Evolutionary conservation across 2,888 invertebrate species (phyloP).

Genomic region (Drosophila melanosoma): DNA sequence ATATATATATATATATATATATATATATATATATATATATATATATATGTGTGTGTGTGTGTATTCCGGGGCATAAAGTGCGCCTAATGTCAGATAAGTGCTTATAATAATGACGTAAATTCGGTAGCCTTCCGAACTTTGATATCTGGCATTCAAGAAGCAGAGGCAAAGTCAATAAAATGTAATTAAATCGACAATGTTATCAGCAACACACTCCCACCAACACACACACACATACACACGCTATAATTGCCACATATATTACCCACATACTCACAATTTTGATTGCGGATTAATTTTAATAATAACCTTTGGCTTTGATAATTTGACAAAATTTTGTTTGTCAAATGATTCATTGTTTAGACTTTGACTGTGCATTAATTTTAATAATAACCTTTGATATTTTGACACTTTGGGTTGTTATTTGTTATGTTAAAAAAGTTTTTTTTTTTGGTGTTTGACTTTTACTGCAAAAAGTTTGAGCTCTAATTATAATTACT

Average conservation of each 20-base stretch:
- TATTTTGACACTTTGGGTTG: slow-evolving; percentile 17
- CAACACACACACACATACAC: background rate
- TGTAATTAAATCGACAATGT: slow-evolving; percentile 79
- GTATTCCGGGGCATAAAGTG: slow-evolving; percentile 48
- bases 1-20: background rate
- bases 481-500: background rate
- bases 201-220: slow-evolving; percentile 53
- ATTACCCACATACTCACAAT: slow-evolving; percentile 24
- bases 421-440: slow-evolving; percentile 23
- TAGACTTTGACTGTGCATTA: slow-evolving; percentile 15
- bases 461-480: background rate
- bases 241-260: slow-evolving; percentile 1
- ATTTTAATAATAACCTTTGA: slow-evolving; percentile 22
- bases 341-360: slow-evolving; percentile 21
- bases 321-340: slow-evolving; percentile 9
- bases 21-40: too few relatives aligned
- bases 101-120: slow-evolving; percentile 68
- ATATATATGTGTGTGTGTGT: background rate
- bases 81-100: slow-evolving; percentile 62
- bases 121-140: slow-evolving; percentile 26
- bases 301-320: slow-evolving; percentile 21
- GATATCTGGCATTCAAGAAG: slow-evolving; percentile 25
- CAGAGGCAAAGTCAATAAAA: slow-evolving; percentile 69
- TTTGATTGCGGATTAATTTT: slow-evolving; percentile 37
- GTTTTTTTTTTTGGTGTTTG: background rate